Base-by-base conservation (phyloP, 2,113 vertebrate species). In the Isichthys henryi region DNA sequence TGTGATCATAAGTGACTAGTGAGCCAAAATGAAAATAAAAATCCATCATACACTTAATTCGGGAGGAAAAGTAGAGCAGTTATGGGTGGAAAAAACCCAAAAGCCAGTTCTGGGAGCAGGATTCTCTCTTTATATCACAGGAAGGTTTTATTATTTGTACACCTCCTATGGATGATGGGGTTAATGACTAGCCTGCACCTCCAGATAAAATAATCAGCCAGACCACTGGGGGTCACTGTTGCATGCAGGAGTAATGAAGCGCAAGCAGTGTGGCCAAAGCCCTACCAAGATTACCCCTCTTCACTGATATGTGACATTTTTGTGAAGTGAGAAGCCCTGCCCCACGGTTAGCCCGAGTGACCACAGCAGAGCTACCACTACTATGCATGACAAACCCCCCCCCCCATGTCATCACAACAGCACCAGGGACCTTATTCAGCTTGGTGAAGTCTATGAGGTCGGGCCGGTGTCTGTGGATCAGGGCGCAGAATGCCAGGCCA, bases 381-480 rank as follows among this genome's bases (percentile, higher is more conserved):
- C n/a, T 53, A 85, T 89, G 88, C 88, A 89, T 35, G n/a, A 13
- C 9, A 13, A 21, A 1, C 45, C 39, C 39, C 39, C 80, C 31
- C 31, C 35, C 39, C 74, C 74, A 56, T 84, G 45, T 77, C 35
- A 11, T 46, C 46, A 56, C 53, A 21, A 21, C 39, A 15, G 91
- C 90, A 94, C 91, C 90, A 90, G 93, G 91, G 93, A 97, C 97
- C 97, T 97, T 97, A 94, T 96, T 96, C 91, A 97, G 96, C 95
- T 97, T 97, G 94, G 96, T 95, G 96, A 96, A 97, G 95, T 97
- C 97, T 94, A 97, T 97, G 96, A 97, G 97, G 95, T 97, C 97
- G 5, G 97, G 97, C 92, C 97, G 97, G 93, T 97, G 97, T 95
- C 97, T 95, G 94, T 97, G 97, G 94, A 97, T 97, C 93, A 97